Percentiles rank a stretch among this genome's conserved stretches.
Evolutionary conservation across 2,888 invertebrate species (phyloP).

Genomic region (Odontomyia ornata): DNA sequence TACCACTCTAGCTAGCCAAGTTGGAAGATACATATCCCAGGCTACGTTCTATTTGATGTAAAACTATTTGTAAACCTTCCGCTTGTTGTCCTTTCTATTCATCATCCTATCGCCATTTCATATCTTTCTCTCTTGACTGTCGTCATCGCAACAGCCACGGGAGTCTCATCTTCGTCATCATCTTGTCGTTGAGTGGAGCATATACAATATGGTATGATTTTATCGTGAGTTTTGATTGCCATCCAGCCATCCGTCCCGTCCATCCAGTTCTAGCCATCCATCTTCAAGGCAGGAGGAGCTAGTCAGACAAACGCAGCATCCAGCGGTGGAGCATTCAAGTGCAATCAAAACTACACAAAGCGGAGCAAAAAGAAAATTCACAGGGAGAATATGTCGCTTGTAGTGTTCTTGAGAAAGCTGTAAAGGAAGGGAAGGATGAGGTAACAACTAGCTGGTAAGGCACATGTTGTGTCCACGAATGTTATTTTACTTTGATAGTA

Average conservation of each 20-base stretch:
- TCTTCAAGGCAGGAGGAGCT: neutral
- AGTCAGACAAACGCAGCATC: conserved; percentile 4
- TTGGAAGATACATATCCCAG: no score
- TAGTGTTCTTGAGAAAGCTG: conserved; percentile 35
- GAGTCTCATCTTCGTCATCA: neutral
- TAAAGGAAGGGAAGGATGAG: neutral
- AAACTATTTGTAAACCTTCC: conserved; percentile 10
- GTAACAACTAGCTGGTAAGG: neutral
- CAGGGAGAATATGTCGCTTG: neutral
- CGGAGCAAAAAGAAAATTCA: conserved; percentile 22
- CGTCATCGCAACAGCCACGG: neutral
- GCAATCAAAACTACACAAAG: conserved; percentile 15
- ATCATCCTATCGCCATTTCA: neutral
- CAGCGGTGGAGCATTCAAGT: neutral
- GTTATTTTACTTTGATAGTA: neutral
- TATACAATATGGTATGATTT: conserved; percentile 12
- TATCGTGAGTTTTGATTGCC: conserved; percentile 11
- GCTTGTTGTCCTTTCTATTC: neutral
- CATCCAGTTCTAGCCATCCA: neutral
- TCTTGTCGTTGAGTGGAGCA: neutral
- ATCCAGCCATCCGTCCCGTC: neutral
- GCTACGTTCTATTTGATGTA: neutral
- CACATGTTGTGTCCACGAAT: neutral
- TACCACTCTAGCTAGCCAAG: no score
- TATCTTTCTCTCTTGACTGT: neutral